A percentile compares a stretch with the other conserved stretches of the same genome.
Evolutionary conservation across 2,888 invertebrate genomes (phyloP).

Genomic region (Calliphora vomitoria): DNA sequence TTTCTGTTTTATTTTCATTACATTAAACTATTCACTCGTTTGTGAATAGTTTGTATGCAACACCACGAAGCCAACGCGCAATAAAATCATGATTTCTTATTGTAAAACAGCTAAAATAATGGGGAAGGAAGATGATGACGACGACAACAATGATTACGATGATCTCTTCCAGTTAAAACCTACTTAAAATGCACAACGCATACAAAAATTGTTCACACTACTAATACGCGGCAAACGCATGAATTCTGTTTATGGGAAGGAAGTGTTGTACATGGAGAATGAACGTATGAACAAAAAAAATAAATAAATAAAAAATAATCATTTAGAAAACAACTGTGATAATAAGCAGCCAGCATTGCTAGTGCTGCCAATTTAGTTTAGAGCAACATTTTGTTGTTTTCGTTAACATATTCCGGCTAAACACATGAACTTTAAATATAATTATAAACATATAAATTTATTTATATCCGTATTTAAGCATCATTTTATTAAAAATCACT

Average conservation of each 20-base stretch:
- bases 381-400: not conserved
- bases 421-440: constrained; percentile 9
- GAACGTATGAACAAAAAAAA: not conserved
- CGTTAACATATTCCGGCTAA: not conserved
- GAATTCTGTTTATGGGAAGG: constrained; percentile 33
- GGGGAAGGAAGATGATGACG: constrained; percentile 15
- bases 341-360: not conserved
- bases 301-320: not conserved
- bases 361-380: not conserved
- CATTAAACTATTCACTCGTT: constrained; percentile 26
- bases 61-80: not conserved
- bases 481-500: not conserved
- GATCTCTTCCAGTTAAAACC: not conserved
- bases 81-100: constrained; percentile 2
- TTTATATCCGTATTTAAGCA: constrained; percentile 15
- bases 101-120: not conserved
- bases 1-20: constrained; percentile 4
- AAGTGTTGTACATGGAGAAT: not conserved
- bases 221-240: constrained; percentile 1
- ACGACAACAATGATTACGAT: not conserved
- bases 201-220: constrained; percentile 61
- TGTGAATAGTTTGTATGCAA: too few species aligned
- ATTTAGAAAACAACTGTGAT: not conserved
- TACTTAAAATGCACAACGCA: constrained; percentile 58
- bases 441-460: not conserved